Conservation (phyloP, 2,113 vertebrate species). For the Nothobranchius kuhntae region DNA sequence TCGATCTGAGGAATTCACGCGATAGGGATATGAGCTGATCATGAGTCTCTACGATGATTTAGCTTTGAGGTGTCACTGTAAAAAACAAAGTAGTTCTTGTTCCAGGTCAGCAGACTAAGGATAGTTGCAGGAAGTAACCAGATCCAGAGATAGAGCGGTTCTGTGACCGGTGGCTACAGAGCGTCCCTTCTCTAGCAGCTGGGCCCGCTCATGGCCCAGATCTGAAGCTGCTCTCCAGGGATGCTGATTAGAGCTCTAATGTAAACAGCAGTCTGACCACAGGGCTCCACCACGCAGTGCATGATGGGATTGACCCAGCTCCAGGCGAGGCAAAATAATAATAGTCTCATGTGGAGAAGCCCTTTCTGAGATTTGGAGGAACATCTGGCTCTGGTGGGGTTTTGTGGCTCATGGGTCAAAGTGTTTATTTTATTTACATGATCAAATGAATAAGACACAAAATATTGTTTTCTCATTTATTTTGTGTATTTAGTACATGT, state of each 20-base stretch:
- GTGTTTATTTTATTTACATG: no score
- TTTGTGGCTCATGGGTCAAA: constrained; percentile 5
- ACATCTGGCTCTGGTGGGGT: constrained; percentile 24
- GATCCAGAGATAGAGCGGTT: constrained; percentile 7
- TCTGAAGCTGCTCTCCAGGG: constrained; percentile 73
- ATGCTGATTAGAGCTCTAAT: constrained; percentile 79
- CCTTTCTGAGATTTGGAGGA: neutral
- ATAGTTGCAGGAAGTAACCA: neutral
- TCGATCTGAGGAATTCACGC: no score
- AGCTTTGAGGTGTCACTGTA: no score
- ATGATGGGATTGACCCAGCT: constrained; percentile 74
- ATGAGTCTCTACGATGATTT: no score
- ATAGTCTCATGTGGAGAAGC: neutral
- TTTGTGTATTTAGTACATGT: no score
- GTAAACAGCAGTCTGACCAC: constrained; percentile 78
- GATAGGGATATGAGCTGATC: no score
- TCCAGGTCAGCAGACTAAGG: no score
- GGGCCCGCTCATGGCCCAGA: constrained; percentile 69
- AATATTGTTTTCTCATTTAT: no score
- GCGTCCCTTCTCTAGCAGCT: constrained; percentile 43
- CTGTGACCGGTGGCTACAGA: constrained; percentile 25
- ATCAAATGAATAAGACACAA: no score
- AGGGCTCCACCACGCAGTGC: constrained; percentile 68
- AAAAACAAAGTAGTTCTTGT: no score
- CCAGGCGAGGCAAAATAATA: constrained; percentile 63